phyloP scores from a whole-genome alignment of 1,140 invertebrate genomes.

The Drosophila sturtevanti region DNA sequence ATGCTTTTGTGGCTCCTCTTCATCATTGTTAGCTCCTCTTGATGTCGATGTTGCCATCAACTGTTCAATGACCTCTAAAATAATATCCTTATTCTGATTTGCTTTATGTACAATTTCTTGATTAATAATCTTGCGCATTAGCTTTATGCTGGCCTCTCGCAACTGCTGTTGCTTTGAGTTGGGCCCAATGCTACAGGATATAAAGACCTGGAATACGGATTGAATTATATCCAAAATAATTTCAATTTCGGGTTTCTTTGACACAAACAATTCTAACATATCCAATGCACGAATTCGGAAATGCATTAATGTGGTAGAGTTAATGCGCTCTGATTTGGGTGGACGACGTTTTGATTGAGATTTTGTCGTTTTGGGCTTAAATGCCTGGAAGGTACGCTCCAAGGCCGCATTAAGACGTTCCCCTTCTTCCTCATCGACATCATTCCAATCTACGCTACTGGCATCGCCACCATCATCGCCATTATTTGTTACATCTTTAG shows the following conservation, averaged over 20 bases:
- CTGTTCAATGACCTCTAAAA: conserved; percentile 42
- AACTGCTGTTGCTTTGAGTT: conserved; percentile 37
- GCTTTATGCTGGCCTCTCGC: conserved; percentile 47
- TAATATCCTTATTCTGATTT: not conserved
- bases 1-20: not conserved
- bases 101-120: conserved; percentile 14
- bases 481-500: conserved; percentile 20
- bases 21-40: conserved; percentile 1
- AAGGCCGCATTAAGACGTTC: conserved; percentile 88
- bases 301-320: conserved; percentile 48
- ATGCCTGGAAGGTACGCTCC: conserved; percentile 87
- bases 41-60: conserved; percentile 11
- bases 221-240: conserved; percentile 33
- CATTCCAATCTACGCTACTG: conserved; percentile 89
- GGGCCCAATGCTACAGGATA: not conserved
- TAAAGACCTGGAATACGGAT: conserved; percentile 35
- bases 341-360: conserved; percentile 37
- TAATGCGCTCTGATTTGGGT: conserved; percentile 60
- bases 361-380: conserved; percentile 77
- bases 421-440: conserved; percentile 90
- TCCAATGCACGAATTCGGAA: conserved; percentile 59
- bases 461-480: conserved; percentile 19
- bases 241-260: conserved; percentile 28
- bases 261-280: conserved; percentile 42
- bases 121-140: conserved; percentile 33